Base-by-base conservation (phyloP, 2,113 vertebrate genomes). In the Acrocephalus arundinaceus region DNA sequence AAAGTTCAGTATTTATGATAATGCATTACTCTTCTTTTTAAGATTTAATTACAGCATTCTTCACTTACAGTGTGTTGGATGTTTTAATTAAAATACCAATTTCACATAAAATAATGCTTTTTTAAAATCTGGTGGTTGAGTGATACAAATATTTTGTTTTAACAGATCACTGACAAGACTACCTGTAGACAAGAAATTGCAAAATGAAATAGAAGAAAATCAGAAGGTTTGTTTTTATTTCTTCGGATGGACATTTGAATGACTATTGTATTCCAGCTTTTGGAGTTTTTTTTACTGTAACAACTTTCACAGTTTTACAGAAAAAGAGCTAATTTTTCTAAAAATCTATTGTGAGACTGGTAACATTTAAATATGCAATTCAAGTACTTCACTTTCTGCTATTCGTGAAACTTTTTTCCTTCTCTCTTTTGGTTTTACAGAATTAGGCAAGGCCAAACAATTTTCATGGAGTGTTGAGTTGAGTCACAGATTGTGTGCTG, bases 141-240 rank as follows among this genome's bases (percentile, higher is more conserved):
- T 94, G 62, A 54, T 63, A 27, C 43, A 35, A 72, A 4, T 96
- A 45, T 98, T 98, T 97, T 97, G 77, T 97, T 98, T 98, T 97
- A 96, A 96, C 98, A 99, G 99, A 97, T 99, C 99, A 90, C 97
- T 99, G 96, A 99, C 98, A 80, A 99, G 98, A 97, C 97, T 99
- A 97, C 96, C 97, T 13, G 97, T 99, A 98, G 99, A 98, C 94
- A 98, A 98, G 87, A 98, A 98, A 96, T 98, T 99, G 98, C 98
- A 97, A 96, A 98, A 98, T 87, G 99, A 99, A 98, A 99, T 99
- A 97, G 98, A 98, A 96, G 98, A 98, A 97, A 99, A 99, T 98
- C 99, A 99, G 97, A 99, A 99, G 99, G 99, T 99, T 97, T 68
- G 97, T 88, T 97, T 75, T 93, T 96, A 10, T 68, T 91, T 37